Evolutionary conservation across 2,113 vertebrate species (phyloP).

Genomic region (Oreochromis niloticus): DNA sequence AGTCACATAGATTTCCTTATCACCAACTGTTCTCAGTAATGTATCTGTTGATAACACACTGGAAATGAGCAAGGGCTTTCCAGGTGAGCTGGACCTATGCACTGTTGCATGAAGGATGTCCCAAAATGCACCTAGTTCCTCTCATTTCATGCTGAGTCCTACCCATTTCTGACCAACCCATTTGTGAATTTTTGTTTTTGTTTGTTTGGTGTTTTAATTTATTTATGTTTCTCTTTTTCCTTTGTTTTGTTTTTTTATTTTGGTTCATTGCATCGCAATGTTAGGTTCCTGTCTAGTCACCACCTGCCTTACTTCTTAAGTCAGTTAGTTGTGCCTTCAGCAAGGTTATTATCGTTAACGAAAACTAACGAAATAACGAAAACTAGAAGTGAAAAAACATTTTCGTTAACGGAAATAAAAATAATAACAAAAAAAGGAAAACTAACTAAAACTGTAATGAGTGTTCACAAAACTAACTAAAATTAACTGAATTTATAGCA

Average conservation of each 20-base stretch:
- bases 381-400: too few species aligned
- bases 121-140: neutral
- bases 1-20: neutral
- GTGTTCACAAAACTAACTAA: too few species aligned
- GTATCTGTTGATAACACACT: conserved; percentile 61
- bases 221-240: neutral
- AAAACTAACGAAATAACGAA: too few species aligned
- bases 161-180: neutral
- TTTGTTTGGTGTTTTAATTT: neutral
- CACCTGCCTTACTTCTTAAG: neutral
- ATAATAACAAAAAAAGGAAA: too few species aligned
- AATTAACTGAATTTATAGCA: too few species aligned
- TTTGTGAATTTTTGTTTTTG: neutral
- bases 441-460: too few species aligned
- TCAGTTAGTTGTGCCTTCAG: neutral
- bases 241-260: neutral
- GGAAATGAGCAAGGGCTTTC: conserved; percentile 49
- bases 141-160: conserved; percentile 21
- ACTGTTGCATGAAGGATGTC: conserved; percentile 65
- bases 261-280: neutral
- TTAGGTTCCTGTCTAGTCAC: neutral
- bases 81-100: conserved; percentile 59
- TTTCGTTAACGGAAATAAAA: too few species aligned
- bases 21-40: conserved; percentile 41
- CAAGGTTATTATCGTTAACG: too few species aligned